Evolutionary conservation across 2,888 invertebrate genomes (phyloP), one percentile per base, ranked within the genome.

Genomic region (Amitus sp.): DNA sequence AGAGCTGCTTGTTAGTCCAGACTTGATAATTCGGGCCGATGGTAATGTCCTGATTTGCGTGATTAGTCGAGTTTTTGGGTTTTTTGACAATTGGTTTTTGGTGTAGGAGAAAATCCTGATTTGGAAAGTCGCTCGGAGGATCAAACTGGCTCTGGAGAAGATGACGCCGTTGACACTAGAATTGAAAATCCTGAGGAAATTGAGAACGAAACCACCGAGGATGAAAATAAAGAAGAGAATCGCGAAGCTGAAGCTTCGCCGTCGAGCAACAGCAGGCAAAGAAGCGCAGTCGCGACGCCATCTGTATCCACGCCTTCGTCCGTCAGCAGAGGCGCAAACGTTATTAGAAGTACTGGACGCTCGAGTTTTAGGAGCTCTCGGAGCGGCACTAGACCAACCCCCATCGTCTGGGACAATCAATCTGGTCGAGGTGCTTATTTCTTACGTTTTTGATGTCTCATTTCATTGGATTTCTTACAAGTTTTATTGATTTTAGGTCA

Each of bases 171-270:
- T 0, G 80, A 79, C 18, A 56, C 75, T 0, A 77, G 72, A 2
- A 70, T 71, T 13, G 80, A 79, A 53, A 72, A 51, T 9, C 52
- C 69, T 0, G 73, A 76, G 57, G 78, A 78, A 42, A 45, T 83
- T 12, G 83, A 84, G 15, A 73, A 78, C 5, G 85, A 85, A 66
- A 82, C 83, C 40, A 82, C 77, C 10, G 82, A 80, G 17, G 65
- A 71, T 12, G 78, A 79, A 23, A 66, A 69, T 4, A 79, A 78
- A 62, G 92, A 92, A 78, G 93, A 93, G 76, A 92, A 90, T 2
- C 88, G 93, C 47, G 93, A 93, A 82, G 93, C 93, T 1, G 93
- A 93, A 80, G 93, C 93, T n/a, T 84, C 85, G 1, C 88, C 87
- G 1, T 87, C 87, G 15, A 86, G 86, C 45, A 88, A 87, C 64